Evolutionary conservation across 2,888 invertebrate species (phyloP).

Genomic region (Apodemia duryi): DNA sequence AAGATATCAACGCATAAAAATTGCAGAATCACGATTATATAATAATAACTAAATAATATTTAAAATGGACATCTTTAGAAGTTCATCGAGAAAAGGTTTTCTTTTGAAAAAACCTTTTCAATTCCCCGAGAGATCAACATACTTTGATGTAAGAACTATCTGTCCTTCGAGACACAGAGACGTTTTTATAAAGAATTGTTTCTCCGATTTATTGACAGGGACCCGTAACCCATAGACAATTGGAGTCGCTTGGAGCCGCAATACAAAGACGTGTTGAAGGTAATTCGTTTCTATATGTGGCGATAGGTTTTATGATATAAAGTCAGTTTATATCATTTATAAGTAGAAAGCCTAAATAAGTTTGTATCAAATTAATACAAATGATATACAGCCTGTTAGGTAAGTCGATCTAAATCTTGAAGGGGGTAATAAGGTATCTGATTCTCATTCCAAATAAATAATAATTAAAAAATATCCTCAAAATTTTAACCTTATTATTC

Average conservation of each 20-base stretch:
- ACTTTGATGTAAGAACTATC: slow-evolving; percentile 4
- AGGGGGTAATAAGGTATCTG: too few relatives aligned
- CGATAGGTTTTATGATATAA: slow-evolving; percentile 3
- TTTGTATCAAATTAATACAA: background rate
- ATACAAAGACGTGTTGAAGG: slow-evolving; percentile 1
- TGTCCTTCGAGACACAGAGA: slow-evolving; percentile 1
- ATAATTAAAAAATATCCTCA: too few relatives aligned
- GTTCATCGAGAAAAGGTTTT: background rate
- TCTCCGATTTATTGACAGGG: slow-evolving; percentile 3
- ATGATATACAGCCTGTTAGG: too few relatives aligned
- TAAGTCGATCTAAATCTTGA: too few relatives aligned
- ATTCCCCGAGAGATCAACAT: background rate
- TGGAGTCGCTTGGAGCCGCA: background rate
- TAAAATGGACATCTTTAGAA: background rate
- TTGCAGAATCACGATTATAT: too few relatives aligned
- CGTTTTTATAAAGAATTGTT: slow-evolving; percentile 10
- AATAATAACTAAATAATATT: too few relatives aligned
- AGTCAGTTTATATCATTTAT: background rate
- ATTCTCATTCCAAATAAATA: too few relatives aligned
- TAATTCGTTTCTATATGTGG: background rate
- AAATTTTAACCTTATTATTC: too few relatives aligned
- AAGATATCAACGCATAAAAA: too few relatives aligned
- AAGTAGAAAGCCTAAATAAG: background rate
- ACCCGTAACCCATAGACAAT: background rate
- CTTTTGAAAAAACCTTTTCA: background rate